Base-by-base conservation (phyloP, 2,888 invertebrate genomes). In the Epistrophella euchroma region DNA sequence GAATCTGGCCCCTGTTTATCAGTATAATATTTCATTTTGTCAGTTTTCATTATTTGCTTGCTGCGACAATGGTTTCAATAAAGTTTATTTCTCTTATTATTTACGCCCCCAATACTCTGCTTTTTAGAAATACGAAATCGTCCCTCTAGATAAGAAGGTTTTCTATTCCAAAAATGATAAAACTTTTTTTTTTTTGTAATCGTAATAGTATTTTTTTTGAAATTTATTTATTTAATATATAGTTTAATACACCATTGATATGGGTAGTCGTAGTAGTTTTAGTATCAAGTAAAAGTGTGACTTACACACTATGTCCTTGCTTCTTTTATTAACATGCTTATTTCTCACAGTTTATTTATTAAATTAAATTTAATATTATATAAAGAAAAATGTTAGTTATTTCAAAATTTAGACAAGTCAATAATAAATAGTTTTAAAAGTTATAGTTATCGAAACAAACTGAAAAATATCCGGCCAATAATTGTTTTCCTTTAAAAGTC, bases 191-290 rank as follows among this genome's bases (percentile, higher is more conserved):
- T 6, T 9, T 40, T 45, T 58, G 40, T 22, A 56, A 64, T 72
- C 52, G 72, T 35, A 64, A 80, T 80, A 43, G 56, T 80, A 58
- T 19, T 58, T 75, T 75, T 75, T 71, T 80, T 64, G 7, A 64
- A 80, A 72, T 85, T 85, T 66, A 79, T 84, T 58, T 70, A 75
- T 74, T 62, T 73, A 71, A 80, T 75, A 76, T 85, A 85, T 85
- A 84, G 75, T 85, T 80, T 85, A 80, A 76, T 80, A 66, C 58
- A 76, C 80, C 75, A 66, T 37, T 80, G 17, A 56, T 66, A 66
- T 72, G 71, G 71, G 40, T 62, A 76, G 71, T 66, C 71, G 52
- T 76, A 80, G 71, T 76, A 85, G 75, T 75, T 64, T 56, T 56
- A 58, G 55, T 64, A 64, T 74, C 79, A 79, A 74, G 74, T 75